These are phyloP conservation scores for Oreonectes daqikongensis DNA, from an alignment of 2,797 vertebrate genomes.

Conservation along the genomic window DNA sequence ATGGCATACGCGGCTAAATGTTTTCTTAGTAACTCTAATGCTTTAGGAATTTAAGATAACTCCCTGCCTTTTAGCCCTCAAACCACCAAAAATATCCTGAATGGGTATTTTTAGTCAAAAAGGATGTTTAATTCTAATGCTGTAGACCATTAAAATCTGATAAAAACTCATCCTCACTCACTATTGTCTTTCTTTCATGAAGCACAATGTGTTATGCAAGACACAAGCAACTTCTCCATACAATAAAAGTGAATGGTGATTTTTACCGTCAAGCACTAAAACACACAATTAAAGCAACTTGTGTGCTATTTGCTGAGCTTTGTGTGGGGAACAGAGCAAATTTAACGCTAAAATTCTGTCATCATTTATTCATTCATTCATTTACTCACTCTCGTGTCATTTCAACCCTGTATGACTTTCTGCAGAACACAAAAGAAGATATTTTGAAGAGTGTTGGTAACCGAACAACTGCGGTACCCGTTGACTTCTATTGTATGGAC, in stretches of 20 bases:
- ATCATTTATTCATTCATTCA: no score
- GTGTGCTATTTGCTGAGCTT: neutral
- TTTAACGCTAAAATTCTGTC: no score
- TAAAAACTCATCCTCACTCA: no score
- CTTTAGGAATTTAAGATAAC: slow-evolving; percentile 27
- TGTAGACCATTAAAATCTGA: no score
- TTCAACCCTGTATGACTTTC: no score
- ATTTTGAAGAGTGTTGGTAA: no score
- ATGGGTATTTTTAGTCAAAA: slow-evolving; percentile 9
- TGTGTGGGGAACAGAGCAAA: no score
- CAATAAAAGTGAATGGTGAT: neutral
- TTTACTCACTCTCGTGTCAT: no score
- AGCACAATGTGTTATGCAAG: neutral
- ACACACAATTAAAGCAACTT: neutral
- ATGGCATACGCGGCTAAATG: neutral
- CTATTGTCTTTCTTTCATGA: no score
- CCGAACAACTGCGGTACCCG: no score
- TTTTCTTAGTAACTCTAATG: slow-evolving; percentile 43
- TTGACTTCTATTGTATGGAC: no score
- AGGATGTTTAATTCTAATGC: neutral
- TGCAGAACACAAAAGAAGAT: no score
- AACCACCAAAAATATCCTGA: slow-evolving; percentile 40
- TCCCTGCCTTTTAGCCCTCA: neutral
- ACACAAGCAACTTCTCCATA: neutral
- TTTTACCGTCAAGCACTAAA: neutral